Base-by-base conservation (phyloP, 2,888 invertebrate genomes). In the Drosophila nr. perissopoda region DNA sequence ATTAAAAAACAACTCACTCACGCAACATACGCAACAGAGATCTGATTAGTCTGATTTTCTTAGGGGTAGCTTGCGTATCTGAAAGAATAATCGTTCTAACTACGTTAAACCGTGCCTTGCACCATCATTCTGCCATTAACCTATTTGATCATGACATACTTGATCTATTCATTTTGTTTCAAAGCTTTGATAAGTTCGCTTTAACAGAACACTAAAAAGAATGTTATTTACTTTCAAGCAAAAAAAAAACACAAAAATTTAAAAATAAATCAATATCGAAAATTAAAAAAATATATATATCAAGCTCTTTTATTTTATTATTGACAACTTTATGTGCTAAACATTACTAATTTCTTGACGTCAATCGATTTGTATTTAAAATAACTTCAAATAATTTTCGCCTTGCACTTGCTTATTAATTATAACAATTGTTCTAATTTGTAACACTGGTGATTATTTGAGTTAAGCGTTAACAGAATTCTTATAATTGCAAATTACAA, bases 361-460 rank as follows among this genome's bases (percentile, higher is more conserved):
- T 46, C 13, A 46, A 46, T 21, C 21, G 13, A 56, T n/a, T 38
- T n/a, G 4, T 11, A 29, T 56, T 46, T 21, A 10, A n/a, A n/a
- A 11, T 4, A 40, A 18, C 18, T 7, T 46, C 3, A 13, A 8
- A 7, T 16, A 16, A 4, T 16, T 7, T 46, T 16, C 21, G n/a
- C 27, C 7, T 27, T 54, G 25, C 54, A 25, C 18, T 6, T 27
- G 29, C 27, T 40, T 49, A 10, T 10, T 8, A 33, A 49, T 49
- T 40, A 38, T n/a, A 4, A 46, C 1, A 29, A 42, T 13, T 4
- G 42, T 29, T 48, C 31, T 27, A 53, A 59, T 59, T 46, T 18
- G 6, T 48, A 49, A 27, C 34, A n/a, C 27, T n/a, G n/a, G 8
- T n/a, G 31, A 31, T 16, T 53, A 36, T 46, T 64, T 66, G 7